Evolutionary conservation across 2,113 vertebrate species (phyloP), one percentile per base, ranked within the genome.

Genomic region (Limanda limanda): DNA sequence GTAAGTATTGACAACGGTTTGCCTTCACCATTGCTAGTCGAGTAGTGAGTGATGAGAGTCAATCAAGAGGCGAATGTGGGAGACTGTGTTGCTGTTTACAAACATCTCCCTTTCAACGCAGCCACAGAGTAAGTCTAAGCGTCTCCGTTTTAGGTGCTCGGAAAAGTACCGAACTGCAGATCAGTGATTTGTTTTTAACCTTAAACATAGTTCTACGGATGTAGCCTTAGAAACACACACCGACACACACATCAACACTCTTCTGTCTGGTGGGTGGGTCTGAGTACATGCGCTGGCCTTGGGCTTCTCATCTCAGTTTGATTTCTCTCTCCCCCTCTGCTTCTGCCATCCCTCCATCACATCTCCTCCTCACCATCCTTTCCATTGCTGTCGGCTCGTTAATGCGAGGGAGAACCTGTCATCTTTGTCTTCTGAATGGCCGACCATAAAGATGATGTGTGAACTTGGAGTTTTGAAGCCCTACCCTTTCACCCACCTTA

Each of bases 391-490:
- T 86, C 86, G 79, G 88, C 90, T 92, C 75, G 56, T 92, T 89
- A 90, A 88, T 82, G 82, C 90, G 90, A 92, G 81, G 83, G 89
- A 92, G 76, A 89, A 88, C 85, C 91, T 89, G 86, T 89, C 91
- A 88, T 85, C 80, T 91, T 89, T 86, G 86, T 91, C 86, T 90
- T 85, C 84, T 89, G 79, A 90, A 89, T 75, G 27, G 79, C 68
- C 17, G 0, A 17, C 82, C 57, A 88, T 92, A 91, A 92, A 91
- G 78, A 92, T 91, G 90, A 91, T 89, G 82, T 76, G 88, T 91
- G 86, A 90, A 89, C 76, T 86, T 81, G 55, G 64, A 85, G 84
- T 79, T 83, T 78, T 83, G 74, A 86, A 85, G 84, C 72, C 63
- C 11, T 83, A 73, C 81, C 85, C 82, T 88, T 79, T 86, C 81